These are phyloP conservation scores for Paramormyrops kingsleyae DNA, from an alignment of 2,113 vertebrate species.

Conservation along the genomic window DNA sequence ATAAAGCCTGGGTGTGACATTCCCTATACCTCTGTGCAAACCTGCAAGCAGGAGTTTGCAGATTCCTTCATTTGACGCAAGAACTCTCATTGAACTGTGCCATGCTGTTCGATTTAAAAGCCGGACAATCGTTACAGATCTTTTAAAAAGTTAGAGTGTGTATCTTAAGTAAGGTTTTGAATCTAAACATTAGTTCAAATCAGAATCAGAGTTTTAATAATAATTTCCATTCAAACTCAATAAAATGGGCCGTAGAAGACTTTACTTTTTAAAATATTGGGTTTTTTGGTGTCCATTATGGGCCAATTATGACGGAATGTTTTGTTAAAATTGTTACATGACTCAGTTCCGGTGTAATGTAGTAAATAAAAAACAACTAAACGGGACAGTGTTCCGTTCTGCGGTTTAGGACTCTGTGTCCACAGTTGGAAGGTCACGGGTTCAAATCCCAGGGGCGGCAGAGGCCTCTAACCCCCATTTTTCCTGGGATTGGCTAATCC, in stretches of 20 bases:
- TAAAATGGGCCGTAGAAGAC: background rate
- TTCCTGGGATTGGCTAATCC: background rate
- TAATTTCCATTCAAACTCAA: background rate
- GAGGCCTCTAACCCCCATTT: too few species aligned
- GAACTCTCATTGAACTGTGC: background rate
- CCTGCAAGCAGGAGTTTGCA: conserved; percentile 14
- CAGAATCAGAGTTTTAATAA: background rate
- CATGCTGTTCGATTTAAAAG: background rate
- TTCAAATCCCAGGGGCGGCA: background rate
- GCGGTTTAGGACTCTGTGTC: background rate
- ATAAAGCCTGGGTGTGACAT: conserved; percentile 36
- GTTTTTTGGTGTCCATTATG: background rate
- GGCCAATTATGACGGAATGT: background rate
- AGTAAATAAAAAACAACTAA: background rate
- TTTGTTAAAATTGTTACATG: background rate
- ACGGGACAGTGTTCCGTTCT: background rate
- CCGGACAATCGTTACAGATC: background rate
- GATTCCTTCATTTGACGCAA: conserved; percentile 18
- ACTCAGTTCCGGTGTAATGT: background rate
- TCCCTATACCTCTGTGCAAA: conserved; percentile 42
- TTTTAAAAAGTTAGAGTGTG: background rate
- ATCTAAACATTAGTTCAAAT: background rate
- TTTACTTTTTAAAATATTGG: background rate
- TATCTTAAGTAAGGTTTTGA: background rate
- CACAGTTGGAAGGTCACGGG: background rate